These are phyloP conservation scores for Xiphophorus maculatus DNA, from an alignment of 2,113 vertebrate species.

Conservation along the genomic window DNA sequence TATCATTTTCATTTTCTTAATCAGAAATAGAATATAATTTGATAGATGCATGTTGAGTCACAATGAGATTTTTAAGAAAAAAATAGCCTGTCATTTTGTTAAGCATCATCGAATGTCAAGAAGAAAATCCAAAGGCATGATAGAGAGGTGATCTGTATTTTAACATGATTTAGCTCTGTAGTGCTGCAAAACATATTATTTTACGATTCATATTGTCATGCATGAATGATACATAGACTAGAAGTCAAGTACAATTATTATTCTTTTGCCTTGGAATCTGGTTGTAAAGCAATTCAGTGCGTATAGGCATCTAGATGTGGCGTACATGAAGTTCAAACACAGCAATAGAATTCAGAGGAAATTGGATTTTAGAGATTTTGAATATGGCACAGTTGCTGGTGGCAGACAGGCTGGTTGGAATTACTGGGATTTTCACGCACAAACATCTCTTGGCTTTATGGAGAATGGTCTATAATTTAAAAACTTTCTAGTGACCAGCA, in stretches of 20 bases:
- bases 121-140: slow-evolving; percentile 12
- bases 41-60: slow-evolving; percentile 30
- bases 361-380: no score
- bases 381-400: no score
- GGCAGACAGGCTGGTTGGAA: no score
- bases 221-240: neutral
- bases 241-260: neutral
- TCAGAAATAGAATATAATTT: slow-evolving; percentile 37
- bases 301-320: no score
- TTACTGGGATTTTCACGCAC: no score
- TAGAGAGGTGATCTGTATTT: slow-evolving; percentile 7
- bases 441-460: no score
- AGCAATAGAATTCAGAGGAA: no score
- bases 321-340: no score
- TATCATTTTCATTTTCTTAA: slow-evolving; percentile 37
- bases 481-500: no score
- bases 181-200: neutral
- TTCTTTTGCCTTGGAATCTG: no score
- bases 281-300: no score
- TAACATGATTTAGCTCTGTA: slow-evolving; percentile 9
- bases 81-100: slow-evolving; percentile 16
- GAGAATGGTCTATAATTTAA: no score
- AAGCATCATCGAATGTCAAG: slow-evolving; percentile 22
- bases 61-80: slow-evolving; percentile 39
- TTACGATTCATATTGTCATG: slow-evolving; percentile 7